These are phyloP conservation scores for Charina bottae DNA, from an alignment of 2,113 vertebrate species.

Conservation along the genomic window DNA sequence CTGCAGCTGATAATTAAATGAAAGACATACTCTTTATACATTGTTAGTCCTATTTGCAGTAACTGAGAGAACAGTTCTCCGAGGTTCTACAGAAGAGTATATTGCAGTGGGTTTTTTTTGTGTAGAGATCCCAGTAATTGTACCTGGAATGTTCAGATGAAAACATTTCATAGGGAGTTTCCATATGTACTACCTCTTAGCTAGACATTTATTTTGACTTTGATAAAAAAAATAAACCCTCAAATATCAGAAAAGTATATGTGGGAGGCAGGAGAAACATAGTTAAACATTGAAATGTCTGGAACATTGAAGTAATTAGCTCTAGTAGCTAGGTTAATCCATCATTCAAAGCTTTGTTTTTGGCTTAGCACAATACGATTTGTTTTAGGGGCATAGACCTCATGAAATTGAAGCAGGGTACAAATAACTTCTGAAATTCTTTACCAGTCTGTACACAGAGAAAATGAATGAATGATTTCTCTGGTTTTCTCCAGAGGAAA, in stretches of 20 bases:
- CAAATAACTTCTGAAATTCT: background rate
- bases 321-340: too few relatives aligned
- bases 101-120: background rate
- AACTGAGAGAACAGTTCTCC: background rate
- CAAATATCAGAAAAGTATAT: too few relatives aligned
- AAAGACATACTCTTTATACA: background rate
- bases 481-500: background rate
- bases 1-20: background rate
- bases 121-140: background rate
- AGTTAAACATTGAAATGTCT: too few relatives aligned
- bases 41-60: background rate
- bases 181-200: too few relatives aligned
- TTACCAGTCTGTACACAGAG: background rate
- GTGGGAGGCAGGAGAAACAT: too few relatives aligned
- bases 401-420: background rate
- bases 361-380: background rate
- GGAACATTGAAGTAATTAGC: too few relatives aligned
- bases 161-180: too few relatives aligned
- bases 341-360: background rate
- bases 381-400: background rate
- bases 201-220: too few relatives aligned
- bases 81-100: background rate
- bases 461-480: background rate
- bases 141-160: background rate
- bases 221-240: too few relatives aligned